Evolutionary conservation across 2,113 vertebrate genomes (phyloP).

Genomic region (Salvelinus sp.): DNA sequence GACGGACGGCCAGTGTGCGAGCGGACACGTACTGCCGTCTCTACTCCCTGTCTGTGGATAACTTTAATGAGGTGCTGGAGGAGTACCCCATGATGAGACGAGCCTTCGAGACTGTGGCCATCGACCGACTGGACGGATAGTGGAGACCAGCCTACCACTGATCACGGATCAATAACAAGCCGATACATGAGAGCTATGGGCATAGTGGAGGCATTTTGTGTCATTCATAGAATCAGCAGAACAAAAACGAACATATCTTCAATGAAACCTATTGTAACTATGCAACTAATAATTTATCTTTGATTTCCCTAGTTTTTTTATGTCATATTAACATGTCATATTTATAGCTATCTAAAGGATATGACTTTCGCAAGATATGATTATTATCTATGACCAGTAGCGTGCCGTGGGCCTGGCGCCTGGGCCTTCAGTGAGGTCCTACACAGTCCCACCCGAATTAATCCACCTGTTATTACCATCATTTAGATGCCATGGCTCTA

Average conservation of each 20-base stretch:
- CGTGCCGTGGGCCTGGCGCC: too few species aligned
- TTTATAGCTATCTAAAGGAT: too few species aligned
- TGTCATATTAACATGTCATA: too few species aligned
- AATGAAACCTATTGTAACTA: too few species aligned
- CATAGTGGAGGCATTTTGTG: neutral
- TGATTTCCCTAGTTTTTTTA: too few species aligned
- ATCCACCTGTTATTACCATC: too few species aligned
- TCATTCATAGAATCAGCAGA: neutral
- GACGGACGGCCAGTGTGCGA: slow-evolving; percentile 91
- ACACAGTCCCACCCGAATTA: too few species aligned
- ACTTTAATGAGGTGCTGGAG: slow-evolving; percentile 97
- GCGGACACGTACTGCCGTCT: slow-evolving; percentile 96
- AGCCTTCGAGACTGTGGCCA: slow-evolving; percentile 96
- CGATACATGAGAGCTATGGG: too few species aligned
- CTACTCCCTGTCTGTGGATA: slow-evolving; percentile 93
- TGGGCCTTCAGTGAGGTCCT: too few species aligned
- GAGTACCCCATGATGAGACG: slow-evolving; percentile 98
- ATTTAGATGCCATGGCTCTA: too few species aligned
- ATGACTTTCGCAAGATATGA: neutral
- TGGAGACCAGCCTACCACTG: slow-evolving; percentile 62
- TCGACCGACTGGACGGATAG: slow-evolving; percentile 95
- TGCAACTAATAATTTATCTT: too few species aligned
- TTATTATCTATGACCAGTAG: neutral
- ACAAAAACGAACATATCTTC: neutral
- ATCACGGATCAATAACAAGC: too few species aligned